phyloP scores from a whole-genome alignment of 2,113 vertebrate species.

The Microcebus murinus region DNA sequence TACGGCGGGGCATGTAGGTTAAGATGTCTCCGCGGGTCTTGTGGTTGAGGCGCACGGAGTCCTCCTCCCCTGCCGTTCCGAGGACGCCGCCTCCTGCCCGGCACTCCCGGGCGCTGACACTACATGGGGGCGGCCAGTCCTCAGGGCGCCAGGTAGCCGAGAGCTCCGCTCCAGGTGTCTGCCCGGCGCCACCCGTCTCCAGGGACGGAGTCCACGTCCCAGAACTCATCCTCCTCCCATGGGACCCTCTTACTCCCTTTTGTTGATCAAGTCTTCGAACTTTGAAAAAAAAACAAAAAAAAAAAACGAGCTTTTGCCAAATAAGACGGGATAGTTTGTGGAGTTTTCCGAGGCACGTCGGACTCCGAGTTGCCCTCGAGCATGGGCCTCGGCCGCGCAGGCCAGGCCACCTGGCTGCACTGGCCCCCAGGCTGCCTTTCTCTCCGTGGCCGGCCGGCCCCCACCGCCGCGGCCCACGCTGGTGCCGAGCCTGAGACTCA shows the following conservation, averaged over 20 bases:
- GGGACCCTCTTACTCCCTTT: constrained; percentile 56
- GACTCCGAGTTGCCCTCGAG: background rate
- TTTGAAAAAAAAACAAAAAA: constrained; percentile 22
- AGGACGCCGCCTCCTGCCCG: background rate
- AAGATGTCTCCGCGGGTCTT: constrained; percentile 70
- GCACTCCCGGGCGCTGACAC: background rate
- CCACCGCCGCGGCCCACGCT: background rate
- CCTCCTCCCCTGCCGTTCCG: background rate
- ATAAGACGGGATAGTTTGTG: constrained; percentile 48
- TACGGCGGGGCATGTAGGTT: constrained; percentile 75
- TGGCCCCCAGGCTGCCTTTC: background rate
- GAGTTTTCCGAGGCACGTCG: background rate
- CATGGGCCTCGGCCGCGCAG: background rate
- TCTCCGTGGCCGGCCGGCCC: background rate
- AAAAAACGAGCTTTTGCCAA: constrained; percentile 82
- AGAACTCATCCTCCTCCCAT: background rate
- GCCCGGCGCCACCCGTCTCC: constrained; percentile 38
- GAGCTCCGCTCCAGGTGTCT: background rate
- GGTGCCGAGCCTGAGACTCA: background rate
- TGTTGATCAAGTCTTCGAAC: constrained; percentile 50
- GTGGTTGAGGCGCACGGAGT: constrained; percentile 30
- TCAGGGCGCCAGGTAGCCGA: background rate
- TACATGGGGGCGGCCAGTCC: background rate
- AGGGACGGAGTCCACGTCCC: background rate
- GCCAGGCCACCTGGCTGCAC: background rate